Percentiles rank a stretch among this genome's conserved stretches.
Evolutionary conservation across 1,140 invertebrate species (phyloP).

Genomic region (Andricus grossulariae): DNA sequence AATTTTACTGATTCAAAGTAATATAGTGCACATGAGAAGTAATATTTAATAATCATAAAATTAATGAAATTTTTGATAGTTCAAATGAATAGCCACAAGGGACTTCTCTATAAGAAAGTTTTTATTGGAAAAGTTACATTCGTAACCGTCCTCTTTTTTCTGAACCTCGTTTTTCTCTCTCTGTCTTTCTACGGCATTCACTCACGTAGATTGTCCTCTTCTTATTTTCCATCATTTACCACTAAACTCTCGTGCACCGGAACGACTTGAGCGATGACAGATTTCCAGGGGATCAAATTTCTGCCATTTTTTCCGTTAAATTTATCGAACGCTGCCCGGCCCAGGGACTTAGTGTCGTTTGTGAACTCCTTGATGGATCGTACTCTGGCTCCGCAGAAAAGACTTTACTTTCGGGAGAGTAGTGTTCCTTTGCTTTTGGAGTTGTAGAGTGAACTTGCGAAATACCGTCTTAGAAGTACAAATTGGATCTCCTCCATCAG

Average conservation of each 20-base stretch:
- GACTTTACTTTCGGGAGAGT: conserved; percentile 36
- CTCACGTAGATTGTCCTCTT: background rate
- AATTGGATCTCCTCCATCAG: background rate
- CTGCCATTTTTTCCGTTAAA: conserved; percentile 53
- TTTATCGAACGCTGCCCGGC: conserved; percentile 49
- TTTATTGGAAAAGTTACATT: no score
- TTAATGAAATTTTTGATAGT: no score
- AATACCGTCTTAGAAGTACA: background rate
- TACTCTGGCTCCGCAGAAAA: conserved; percentile 26
- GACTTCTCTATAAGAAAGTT: no score
- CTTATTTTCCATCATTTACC: background rate
- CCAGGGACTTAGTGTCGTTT: conserved; percentile 43
- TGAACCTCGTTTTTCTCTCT: no score
- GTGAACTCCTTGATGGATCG: conserved; percentile 56
- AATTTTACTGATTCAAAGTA: no score
- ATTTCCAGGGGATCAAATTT: conserved; percentile 59
- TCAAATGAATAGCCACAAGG: no score
- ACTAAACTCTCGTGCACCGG: background rate
- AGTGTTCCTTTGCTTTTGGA: conserved; percentile 47
- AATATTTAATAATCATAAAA: no score
- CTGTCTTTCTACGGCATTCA: no score
- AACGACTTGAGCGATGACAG: conserved; percentile 45
- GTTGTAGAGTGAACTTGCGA: conserved; percentile 34
- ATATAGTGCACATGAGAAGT: no score
- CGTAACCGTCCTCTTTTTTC: no score